phyloP scores from a whole-genome alignment of 2,888 invertebrate genomes.

The Conomelus anceps region DNA sequence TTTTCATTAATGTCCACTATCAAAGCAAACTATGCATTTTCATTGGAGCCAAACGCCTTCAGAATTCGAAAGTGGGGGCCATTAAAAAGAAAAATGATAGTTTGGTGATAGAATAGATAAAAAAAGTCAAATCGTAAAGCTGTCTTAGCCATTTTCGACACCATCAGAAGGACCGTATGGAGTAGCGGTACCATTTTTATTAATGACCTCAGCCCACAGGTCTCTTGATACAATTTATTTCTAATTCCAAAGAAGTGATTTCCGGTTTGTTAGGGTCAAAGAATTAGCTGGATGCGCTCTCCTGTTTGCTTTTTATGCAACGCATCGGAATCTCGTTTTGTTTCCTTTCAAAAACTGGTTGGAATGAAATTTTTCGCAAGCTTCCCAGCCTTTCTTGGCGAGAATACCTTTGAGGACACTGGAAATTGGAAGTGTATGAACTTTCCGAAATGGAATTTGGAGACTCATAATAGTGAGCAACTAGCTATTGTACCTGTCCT shows the following conservation, averaged over 20 bases:
- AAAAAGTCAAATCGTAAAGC: neutral
- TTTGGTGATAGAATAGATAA: neutral
- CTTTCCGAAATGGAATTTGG: neutral
- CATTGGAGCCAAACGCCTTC: neutral
- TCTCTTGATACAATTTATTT: neutral
- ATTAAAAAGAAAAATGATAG: neutral
- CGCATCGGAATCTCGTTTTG: neutral
- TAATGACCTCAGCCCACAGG: neutral
- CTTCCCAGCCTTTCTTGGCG: neutral
- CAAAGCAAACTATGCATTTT: neutral
- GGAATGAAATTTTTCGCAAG: neutral
- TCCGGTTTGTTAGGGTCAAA: neutral
- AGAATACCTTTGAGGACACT: neutral
- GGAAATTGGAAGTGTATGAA: neutral
- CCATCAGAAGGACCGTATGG: neutral
- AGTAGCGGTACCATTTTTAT: neutral
- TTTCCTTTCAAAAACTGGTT: neutral
- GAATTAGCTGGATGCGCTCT: neutral
- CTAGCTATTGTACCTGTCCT: no score
- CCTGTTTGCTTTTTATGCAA: neutral
- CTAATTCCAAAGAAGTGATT: neutral
- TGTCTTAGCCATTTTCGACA: neutral
- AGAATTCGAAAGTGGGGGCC: neutral
- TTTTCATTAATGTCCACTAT: neutral
- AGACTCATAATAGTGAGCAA: no score